phyloP scores from a whole-genome alignment of 37 sponge, comb jelly and placozoan species.

The Chondrosia reniformis region DNA sequence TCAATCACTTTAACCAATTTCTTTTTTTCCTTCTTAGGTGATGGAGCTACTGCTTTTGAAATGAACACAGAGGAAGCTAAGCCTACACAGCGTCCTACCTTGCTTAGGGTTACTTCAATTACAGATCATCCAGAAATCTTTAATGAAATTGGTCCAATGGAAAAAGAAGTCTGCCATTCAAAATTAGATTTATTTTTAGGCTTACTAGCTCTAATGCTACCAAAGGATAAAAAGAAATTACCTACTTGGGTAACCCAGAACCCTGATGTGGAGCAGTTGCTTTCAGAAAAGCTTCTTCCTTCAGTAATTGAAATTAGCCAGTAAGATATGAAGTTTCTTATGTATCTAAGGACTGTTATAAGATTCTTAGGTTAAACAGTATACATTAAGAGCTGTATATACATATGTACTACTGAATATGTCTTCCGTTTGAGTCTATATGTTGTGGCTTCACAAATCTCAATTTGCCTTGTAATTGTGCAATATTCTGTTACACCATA shows the following conservation, averaged over 20 bases:
- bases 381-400: too few species aligned
- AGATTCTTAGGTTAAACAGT: too few species aligned
- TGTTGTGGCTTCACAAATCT: too few species aligned
- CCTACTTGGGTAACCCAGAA: constrained; percentile 38
- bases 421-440: too few species aligned
- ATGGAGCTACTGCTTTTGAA: background rate
- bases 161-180: constrained; percentile 34
- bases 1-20: background rate
- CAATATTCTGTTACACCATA: too few species aligned
- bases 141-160: constrained; percentile 25
- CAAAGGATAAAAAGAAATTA: constrained; percentile 41
- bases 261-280: constrained; percentile 30
- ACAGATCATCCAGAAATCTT: constrained; percentile 2
- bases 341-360: too few species aligned
- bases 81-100: background rate
- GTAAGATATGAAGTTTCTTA: too few species aligned
- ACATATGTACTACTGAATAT: too few species aligned
- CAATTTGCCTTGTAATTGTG: too few species aligned
- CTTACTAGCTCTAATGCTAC: constrained; percentile 46
- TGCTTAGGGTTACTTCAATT: background rate
- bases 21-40: background rate
- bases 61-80: background rate
- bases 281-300: constrained; percentile 56
- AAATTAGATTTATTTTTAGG: constrained; percentile 36
- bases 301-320: constrained; percentile 35